Conservation (phyloP, 30 jellyfish, hydroid and myxozoan species). For the Hydra vulgaris region DNA sequence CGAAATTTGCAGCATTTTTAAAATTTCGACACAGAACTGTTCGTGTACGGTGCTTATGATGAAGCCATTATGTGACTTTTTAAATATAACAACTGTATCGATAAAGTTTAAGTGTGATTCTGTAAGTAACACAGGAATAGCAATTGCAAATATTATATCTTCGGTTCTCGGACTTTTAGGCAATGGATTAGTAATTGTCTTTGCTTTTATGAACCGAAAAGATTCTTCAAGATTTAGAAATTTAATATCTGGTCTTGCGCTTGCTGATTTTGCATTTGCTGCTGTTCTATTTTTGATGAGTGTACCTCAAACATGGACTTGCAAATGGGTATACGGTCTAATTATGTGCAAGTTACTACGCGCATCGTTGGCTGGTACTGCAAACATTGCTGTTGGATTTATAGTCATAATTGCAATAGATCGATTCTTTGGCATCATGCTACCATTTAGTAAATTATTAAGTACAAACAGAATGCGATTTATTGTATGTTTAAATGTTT, state of each 20-base stretch:
- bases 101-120: no score
- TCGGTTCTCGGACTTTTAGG: background rate
- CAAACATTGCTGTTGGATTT: background rate
- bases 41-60: no score
- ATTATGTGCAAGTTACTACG: background rate
- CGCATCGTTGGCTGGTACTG: background rate
- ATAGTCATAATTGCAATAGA: background rate
- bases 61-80: no score
- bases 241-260: background rate
- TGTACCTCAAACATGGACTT: background rate
- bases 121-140: no score
- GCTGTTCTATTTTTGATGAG: background rate
- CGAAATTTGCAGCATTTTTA: no score
- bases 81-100: no score
- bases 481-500: background rate
- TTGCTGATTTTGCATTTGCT: background rate
- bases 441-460: background rate
- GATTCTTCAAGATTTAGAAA: background rate
- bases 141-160: background rate
- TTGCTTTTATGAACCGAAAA: background rate
- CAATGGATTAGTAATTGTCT: background rate
- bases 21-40: no score
- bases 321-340: background rate
- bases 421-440: background rate
- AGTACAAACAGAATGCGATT: background rate